Percentiles rank a stretch among this genome's conserved stretches.
These are phyloP conservation scores for Dicaeum eximium DNA, from an alignment of 2,113 vertebrate genomes.

Conservation along the genomic window DNA sequence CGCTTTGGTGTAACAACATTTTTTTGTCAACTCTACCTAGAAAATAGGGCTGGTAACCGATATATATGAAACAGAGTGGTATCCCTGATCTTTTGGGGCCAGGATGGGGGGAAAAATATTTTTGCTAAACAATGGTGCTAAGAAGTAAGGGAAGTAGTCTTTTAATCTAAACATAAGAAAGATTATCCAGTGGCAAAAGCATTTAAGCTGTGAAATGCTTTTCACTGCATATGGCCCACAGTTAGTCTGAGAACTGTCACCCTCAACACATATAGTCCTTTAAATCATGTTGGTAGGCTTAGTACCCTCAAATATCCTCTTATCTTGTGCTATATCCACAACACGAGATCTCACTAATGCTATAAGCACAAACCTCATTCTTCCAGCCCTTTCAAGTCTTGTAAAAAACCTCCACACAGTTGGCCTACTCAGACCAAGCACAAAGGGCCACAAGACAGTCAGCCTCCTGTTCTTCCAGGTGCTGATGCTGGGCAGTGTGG, in stretches of 20 bases:
- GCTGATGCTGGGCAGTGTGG: neutral
- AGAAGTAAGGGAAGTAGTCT: neutral
- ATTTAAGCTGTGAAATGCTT: neutral
- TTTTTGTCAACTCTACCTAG: neutral
- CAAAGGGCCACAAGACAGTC: neutral
- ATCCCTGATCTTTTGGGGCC: neutral
- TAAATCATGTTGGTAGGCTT: neutral
- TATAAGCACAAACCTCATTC: neutral
- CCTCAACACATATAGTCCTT: neutral
- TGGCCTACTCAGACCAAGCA: neutral
- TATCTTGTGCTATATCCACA: neutral
- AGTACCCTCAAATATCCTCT: neutral
- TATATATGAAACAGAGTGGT: neutral
- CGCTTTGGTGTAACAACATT: neutral
- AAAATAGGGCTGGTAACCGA: neutral
- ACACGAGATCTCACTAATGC: neutral
- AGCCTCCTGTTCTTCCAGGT: neutral
- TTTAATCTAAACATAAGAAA: neutral
- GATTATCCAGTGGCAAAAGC: neutral
- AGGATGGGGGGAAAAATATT: neutral
- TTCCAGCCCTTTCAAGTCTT: neutral
- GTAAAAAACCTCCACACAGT: neutral
- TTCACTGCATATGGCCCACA: neutral
- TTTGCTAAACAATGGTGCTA: neutral
- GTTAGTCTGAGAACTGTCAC: neutral